These are phyloP conservation scores for Agonopterix arenella DNA, from an alignment of 2,888 invertebrate genomes.

Conservation along the genomic window DNA sequence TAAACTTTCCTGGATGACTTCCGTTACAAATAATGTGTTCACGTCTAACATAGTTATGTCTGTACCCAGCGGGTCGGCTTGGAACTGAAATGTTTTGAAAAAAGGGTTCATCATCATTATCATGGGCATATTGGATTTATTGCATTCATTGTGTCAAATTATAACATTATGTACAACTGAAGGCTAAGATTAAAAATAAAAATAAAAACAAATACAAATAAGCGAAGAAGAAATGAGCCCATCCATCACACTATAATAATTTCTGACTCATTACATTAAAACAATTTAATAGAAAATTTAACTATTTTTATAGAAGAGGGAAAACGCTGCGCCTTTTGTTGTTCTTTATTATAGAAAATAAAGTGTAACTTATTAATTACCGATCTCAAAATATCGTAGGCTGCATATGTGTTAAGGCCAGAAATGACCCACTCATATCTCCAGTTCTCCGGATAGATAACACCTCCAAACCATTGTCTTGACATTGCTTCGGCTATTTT, in stretches of 20 bases:
- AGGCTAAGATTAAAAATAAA: no score
- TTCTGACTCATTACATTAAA: not conserved
- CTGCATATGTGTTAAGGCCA: constrained; percentile 76
- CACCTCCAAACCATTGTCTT: constrained; percentile 83
- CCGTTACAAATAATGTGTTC: constrained; percentile 51
- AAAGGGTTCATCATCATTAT: not conserved
- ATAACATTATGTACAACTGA: no score
- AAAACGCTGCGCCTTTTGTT: no score
- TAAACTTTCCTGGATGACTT: constrained; percentile 58
- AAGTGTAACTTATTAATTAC: not conserved
- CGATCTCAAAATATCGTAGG: constrained; percentile 60
- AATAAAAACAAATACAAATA: no score
- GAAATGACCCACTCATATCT: constrained; percentile 77
- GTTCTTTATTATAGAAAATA: not conserved
- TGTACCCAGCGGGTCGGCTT: constrained; percentile 21
- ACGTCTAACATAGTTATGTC: constrained; percentile 42
- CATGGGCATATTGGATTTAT: no score
- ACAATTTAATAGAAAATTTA: not conserved
- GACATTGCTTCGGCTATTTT: constrained; percentile 80
- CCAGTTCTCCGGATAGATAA: constrained; percentile 79
- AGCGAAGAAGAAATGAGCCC: no score
- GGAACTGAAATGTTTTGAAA: constrained; percentile 27
- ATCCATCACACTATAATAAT: no score
- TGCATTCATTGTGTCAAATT: no score
- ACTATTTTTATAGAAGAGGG: not conserved